Percentiles rank a stretch among this genome's conserved stretches.
Evolutionary conservation across 2,797 vertebrate species (phyloP).

Genomic region (Tenualosa ilisha): DNA sequence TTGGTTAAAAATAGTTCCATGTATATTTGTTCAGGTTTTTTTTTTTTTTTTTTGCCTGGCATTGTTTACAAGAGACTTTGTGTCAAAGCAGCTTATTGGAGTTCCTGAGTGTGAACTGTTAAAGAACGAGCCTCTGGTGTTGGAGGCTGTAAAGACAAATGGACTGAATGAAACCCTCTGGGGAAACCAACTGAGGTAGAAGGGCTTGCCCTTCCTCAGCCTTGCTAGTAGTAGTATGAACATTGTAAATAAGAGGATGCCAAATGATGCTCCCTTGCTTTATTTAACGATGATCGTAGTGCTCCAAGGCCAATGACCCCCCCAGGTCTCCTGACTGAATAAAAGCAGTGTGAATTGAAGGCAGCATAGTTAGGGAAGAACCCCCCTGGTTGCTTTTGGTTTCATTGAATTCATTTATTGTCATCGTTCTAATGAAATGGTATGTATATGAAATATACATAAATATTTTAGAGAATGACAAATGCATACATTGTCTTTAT

Average conservation of each 20-base stretch:
- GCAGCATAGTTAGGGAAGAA: not conserved
- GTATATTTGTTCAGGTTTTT: constrained; percentile 36
- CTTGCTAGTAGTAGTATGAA: constrained; percentile 56
- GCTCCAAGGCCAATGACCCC: not conserved
- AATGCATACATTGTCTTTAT: constrained; percentile 64
- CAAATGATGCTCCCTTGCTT: not conserved
- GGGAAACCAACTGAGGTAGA: not conserved
- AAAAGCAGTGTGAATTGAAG: not conserved
- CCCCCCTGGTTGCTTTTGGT: not conserved
- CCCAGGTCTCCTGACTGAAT: not conserved
- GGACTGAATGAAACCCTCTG: not conserved
- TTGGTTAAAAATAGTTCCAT: constrained; percentile 28
- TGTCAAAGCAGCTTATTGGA: constrained; percentile 56
- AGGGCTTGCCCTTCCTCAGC: not conserved
- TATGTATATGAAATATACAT: constrained; percentile 26
- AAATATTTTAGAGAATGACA: constrained; percentile 46
- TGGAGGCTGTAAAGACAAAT: not conserved
- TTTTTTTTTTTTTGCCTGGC: constrained; percentile 35
- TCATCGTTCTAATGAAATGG: constrained; percentile 21
- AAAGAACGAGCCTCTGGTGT: not conserved
- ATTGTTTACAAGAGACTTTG: constrained; percentile 24
- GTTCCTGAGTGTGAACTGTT: constrained; percentile 28
- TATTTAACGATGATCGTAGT: not conserved
- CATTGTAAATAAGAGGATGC: constrained; percentile 15
- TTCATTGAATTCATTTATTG: constrained; percentile 13